Percentiles rank a stretch among this genome's conserved stretches.
Evolutionary conservation across 2,113 vertebrate species (phyloP).

Genomic region (Calidris pygmaea): DNA sequence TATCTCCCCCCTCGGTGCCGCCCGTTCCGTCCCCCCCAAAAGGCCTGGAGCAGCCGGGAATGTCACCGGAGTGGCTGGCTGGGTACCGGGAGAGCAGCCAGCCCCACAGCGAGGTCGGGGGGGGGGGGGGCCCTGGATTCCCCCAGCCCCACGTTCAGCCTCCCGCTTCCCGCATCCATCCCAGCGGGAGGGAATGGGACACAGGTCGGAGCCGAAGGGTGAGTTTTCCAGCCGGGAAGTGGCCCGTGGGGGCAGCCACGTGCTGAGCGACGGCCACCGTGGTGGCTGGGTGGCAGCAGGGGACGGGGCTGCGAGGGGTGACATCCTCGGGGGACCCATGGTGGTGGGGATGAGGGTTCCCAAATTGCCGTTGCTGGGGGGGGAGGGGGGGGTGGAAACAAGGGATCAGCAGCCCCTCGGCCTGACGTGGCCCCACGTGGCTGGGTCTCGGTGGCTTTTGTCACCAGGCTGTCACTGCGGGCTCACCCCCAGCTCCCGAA

Average conservation of each 20-base stretch:
- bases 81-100: not conserved
- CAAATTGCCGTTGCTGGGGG: rapidly evolving
- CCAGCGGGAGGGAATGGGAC: not conserved
- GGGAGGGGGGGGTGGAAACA: not conserved
- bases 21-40: not conserved
- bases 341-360: not conserved
- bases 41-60: not conserved
- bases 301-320: not conserved
- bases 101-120: no score
- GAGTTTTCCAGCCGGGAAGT: not conserved
- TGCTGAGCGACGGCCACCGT: rapidly evolving
- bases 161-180: not conserved
- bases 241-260: not conserved
- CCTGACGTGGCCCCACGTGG: rapidly evolving
- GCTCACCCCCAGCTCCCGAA: not conserved
- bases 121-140: not conserved
- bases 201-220: not conserved
- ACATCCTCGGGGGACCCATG: rapidly evolving
- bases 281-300: not conserved
- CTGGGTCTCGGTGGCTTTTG: not conserved
- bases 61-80: not conserved
- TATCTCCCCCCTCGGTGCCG: rapidly evolving
- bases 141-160: not conserved
- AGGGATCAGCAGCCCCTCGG: not conserved
- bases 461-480: rapidly evolving